Conservation (phyloP, 2,888 invertebrate species). For the Melinaea marsaeus region DNA sequence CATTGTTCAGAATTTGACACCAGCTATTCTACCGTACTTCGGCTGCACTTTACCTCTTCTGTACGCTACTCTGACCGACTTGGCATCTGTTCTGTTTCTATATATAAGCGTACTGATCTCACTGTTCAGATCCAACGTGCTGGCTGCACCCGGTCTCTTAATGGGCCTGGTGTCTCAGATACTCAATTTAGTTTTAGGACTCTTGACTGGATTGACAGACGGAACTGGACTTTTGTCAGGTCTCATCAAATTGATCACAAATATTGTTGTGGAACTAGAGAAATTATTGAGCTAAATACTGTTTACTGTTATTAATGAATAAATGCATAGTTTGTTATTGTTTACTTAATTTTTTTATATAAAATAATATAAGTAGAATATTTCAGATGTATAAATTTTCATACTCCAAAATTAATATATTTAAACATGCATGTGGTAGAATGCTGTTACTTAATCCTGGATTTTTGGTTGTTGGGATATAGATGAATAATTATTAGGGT, state of each 20-base stretch:
- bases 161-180: constrained; percentile 55
- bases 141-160: constrained; percentile 61
- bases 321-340: constrained; percentile 26
- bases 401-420: no score
- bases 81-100: constrained; percentile 65
- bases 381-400: no score
- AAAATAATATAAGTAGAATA: neutral
- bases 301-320: constrained; percentile 27
- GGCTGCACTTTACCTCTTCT: constrained; percentile 65
- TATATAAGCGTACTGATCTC: constrained; percentile 69
- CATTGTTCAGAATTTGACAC: constrained; percentile 68
- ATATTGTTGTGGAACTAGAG: constrained; percentile 61
- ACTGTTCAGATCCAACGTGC: constrained; percentile 62
- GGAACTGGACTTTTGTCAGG: constrained; percentile 56
- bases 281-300: constrained; percentile 50
- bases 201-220: constrained; percentile 61
- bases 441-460: no score
- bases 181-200: constrained; percentile 55
- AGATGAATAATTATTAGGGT: no score
- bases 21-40: constrained; percentile 65
- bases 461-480: no score
- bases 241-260: constrained; percentile 60
- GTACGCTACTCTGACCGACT: constrained; percentile 65
- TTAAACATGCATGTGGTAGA: no score
- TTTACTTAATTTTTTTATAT: constrained; percentile 5